A percentile compares a stretch with the other conserved stretches of the same genome.
Conservation (phyloP, 2,113 vertebrate genomes). For the Callocephalon fimbriatum region DNA sequence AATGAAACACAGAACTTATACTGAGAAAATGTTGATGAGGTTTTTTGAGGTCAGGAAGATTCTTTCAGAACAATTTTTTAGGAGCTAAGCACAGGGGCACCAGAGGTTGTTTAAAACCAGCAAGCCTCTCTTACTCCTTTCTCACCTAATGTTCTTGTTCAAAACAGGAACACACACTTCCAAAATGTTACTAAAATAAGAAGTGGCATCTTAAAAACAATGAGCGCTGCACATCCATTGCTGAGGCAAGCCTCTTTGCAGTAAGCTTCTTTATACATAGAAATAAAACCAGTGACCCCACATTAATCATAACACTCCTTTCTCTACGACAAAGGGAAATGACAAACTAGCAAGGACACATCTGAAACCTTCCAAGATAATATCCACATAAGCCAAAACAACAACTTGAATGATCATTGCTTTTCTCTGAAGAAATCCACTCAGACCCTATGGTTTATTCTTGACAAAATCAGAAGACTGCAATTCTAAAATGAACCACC, state of each 20-base stretch:
- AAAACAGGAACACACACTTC: neutral
- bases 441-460: neutral
- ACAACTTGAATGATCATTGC: neutral
- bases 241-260: neutral
- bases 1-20: neutral
- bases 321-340: conserved; percentile 17
- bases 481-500: neutral
- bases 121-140: neutral
- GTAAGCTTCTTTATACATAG: conserved; percentile 25
- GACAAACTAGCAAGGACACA: neutral
- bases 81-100: neutral
- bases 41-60: neutral
- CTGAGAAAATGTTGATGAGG: neutral
- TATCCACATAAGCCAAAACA: neutral
- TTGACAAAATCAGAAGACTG: neutral
- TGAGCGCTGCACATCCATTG: neutral
- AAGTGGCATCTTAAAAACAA: conserved; percentile 24
- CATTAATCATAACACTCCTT: conserved; percentile 1
- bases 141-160: neutral
- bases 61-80: neutral
- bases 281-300: neutral
- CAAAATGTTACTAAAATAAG: conserved; percentile 42
- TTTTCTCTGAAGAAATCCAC: neutral
- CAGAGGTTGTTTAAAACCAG: neutral
- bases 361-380: neutral